Conservation (phyloP, 1,140 invertebrate species). For the Zelostemma sp. region DNA sequence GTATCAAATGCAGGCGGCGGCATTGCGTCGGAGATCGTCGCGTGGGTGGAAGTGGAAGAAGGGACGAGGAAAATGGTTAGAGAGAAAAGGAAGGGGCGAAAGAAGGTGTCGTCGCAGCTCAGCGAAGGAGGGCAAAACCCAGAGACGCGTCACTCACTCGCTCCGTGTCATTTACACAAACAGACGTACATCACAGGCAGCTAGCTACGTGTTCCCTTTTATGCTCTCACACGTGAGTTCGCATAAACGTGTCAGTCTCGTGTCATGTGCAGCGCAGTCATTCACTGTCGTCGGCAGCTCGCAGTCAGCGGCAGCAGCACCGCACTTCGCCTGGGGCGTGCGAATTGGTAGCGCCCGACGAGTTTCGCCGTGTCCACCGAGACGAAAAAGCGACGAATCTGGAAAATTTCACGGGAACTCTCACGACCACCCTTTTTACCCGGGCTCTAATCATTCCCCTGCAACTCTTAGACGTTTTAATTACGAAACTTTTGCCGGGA, state of each 20-base stretch:
- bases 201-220: constrained; percentile 67
- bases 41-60: constrained; percentile 22
- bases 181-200: constrained; percentile 69
- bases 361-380: constrained; percentile 38
- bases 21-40: no score
- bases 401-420: background rate
- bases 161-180: constrained; percentile 70
- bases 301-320: constrained; percentile 53
- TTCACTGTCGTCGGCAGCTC: constrained; percentile 68
- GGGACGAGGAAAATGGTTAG: constrained; percentile 8
- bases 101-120: constrained; percentile 32
- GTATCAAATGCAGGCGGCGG: no score
- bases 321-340: constrained; percentile 45
- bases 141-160: constrained; percentile 66
- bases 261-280: constrained; percentile 69
- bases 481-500: background rate
- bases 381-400: constrained; percentile 18
- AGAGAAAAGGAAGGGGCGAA: constrained; percentile 15
- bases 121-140: constrained; percentile 17
- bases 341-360: constrained; percentile 40
- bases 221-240: constrained; percentile 68
- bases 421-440: constrained; percentile 16
- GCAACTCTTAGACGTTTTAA: constrained; percentile 17
- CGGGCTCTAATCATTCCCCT: constrained; percentile 24
- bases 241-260: constrained; percentile 71